Evolutionary conservation across 1,140 invertebrate species (phyloP).

Genomic region (Campoletis sonorensis): DNA sequence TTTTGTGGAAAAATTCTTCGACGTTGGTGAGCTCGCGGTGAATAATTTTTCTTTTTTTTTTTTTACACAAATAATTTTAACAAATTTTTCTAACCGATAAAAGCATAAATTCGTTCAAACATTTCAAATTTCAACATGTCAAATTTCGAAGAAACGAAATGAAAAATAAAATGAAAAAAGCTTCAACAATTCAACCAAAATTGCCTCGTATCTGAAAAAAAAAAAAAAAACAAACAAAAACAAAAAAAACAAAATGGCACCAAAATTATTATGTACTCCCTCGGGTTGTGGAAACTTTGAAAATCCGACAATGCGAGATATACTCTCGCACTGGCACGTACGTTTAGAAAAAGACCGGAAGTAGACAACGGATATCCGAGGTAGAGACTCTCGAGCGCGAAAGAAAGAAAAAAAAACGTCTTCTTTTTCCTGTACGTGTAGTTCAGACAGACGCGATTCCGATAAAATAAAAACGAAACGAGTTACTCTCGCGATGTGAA

Average conservation of each 20-base stretch:
- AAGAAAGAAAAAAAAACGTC: background rate
- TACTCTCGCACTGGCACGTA: background rate
- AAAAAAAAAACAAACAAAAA: no score
- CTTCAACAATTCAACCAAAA: background rate
- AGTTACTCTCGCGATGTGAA: background rate
- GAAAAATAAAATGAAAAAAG: no score
- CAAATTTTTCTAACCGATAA: no score
- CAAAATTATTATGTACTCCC: constrained; percentile 1
- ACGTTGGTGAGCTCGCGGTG: no score
- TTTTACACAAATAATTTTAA: no score
- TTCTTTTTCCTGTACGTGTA: background rate
- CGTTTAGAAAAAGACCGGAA: background rate
- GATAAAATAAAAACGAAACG: constrained; percentile 22
- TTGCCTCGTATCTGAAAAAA: background rate
- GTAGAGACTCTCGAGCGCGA: background rate
- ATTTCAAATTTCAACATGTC: no score
- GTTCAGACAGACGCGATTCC: background rate
- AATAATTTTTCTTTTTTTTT: no score
- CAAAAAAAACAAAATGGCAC: no score
- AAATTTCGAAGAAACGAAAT: no score
- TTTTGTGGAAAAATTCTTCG: no score
- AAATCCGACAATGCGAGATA: background rate
- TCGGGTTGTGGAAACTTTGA: background rate
- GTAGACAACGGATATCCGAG: constrained; percentile 24
- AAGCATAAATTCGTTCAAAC: no score